Conservation (phyloP, 2,888 invertebrate species). For the Lasioglossum malachurum region DNA sequence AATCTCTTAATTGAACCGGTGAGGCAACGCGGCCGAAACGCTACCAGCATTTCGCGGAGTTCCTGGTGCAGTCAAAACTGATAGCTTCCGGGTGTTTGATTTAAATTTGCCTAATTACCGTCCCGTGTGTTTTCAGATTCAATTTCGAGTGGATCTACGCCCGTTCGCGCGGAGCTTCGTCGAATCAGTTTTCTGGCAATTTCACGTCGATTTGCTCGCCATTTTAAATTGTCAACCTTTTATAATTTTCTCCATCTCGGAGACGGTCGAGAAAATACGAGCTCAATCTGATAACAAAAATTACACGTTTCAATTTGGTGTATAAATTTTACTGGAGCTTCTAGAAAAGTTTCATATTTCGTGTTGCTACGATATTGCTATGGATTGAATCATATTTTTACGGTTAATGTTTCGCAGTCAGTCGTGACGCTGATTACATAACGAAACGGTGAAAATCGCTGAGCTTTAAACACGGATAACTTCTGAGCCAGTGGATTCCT, state of each 20-base stretch:
- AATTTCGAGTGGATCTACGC: not conserved
- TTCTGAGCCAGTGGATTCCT: too few species aligned
- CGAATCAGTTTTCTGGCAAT: not conserved
- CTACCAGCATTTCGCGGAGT: not conserved
- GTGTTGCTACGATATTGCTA: not conserved
- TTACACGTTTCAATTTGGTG: not conserved
- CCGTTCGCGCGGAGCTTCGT: not conserved
- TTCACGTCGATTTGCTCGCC: not conserved
- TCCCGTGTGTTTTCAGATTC: conserved; percentile 13
- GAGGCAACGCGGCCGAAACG: not conserved
- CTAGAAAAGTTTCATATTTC: not conserved
- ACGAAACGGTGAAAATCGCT: too few species aligned
- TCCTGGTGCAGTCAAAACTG: conserved; percentile 13
- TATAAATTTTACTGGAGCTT: not conserved
- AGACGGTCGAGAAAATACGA: not conserved
- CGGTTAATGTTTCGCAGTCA: not conserved
- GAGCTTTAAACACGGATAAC: too few species aligned
- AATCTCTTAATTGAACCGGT: conserved; percentile 26
- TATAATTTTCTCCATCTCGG: not conserved
- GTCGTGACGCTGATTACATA: too few species aligned
- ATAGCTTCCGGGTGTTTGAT: conserved; percentile 15
- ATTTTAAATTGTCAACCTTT: not conserved
- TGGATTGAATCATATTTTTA: not conserved
- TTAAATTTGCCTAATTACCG: conserved; percentile 29
- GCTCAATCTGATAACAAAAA: not conserved